Base-by-base conservation (phyloP, 2,888 invertebrate genomes). In the Lacanobia wlatinum region DNA sequence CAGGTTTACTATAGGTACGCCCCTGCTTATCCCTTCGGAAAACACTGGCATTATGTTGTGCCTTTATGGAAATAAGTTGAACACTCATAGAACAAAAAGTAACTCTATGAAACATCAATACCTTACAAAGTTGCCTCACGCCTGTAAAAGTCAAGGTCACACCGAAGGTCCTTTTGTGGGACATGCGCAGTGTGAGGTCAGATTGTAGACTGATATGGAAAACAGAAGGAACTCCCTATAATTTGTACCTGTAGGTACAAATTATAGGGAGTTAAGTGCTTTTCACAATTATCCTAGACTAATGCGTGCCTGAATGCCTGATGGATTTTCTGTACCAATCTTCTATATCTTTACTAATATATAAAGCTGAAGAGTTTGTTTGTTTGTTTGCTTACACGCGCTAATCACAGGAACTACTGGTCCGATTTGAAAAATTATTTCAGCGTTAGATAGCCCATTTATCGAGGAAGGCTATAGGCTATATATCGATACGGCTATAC, bases 81-180 rank as follows among this genome's bases (percentile, higher is more conserved):
- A 8, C 43, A 43, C 10, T 58, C 18, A n/a, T 8, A 38, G 59
- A 46, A 18, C 23, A 18, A 18, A 38, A 60, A 16, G n/a, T 14
- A 14, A 16, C 0, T 60, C 16, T 10, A 43, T 16, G 23, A 52
- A 63, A 52, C 38, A 52, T 52, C 63, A 52, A 63, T 63, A 63
- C 21, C 6, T 38, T 21, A 52, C 38, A 53, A 14, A 50, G 63
- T 63, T 38, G 6, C 9, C 43, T 43, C 43, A 1, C 43, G 43
- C 5, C 23, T 23, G 46, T 46, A 23, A 60, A 40, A 38, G 50
- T 38, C 38, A 63, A 16, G 63, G 63, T 52, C 21, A 52, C 50
- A 38, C 5, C 38, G 62, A 63, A 52, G 63, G 63, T 53, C 18
- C 38, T 63, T 52, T 53, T 16, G 53, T 23, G 63, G 46, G 21